phyloP scores from a whole-genome alignment of 1,140 invertebrate genomes.

The Scaptomyza graminum region DNA sequence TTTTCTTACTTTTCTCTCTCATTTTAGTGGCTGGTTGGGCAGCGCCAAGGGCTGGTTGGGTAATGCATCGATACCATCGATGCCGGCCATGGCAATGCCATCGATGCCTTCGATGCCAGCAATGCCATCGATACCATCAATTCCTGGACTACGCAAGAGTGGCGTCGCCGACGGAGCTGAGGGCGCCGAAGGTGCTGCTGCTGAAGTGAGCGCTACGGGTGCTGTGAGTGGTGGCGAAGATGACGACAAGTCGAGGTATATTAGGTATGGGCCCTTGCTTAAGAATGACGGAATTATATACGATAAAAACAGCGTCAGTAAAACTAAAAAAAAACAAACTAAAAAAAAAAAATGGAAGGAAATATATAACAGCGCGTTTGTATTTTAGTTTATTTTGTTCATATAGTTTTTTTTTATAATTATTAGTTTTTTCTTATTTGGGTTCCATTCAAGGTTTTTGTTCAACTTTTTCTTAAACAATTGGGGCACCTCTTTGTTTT shows the following conservation, averaged over 20 bases:
- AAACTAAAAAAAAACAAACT: conserved; percentile 26
- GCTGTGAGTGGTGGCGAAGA: conserved; percentile 89
- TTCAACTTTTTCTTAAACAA: conserved; percentile 19
- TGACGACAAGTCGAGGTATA: conserved; percentile 92
- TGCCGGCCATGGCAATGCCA: conserved; percentile 83
- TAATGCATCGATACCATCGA: conserved; percentile 78
- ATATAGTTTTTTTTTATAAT: conserved; percentile 37
- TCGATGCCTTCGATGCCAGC: conserved; percentile 84
- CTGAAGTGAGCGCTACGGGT: conserved; percentile 84
- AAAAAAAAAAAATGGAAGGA: too few relatives aligned
- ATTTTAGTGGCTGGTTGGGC: conserved; percentile 88
- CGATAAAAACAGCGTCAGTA: conserved; percentile 49
- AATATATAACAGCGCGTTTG: conserved; percentile 49
- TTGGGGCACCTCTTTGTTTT: conserved; percentile 11
- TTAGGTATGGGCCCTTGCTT: conserved; percentile 86
- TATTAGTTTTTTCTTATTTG: conserved; percentile 9
- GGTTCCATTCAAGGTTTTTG: conserved; percentile 15
- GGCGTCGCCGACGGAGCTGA: conserved; percentile 80
- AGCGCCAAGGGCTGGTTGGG: conserved; percentile 93
- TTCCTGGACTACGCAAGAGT: conserved; percentile 88
- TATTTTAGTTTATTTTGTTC: conserved; percentile 39
- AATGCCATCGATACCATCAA: conserved; percentile 84
- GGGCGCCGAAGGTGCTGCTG: conserved; percentile 83
- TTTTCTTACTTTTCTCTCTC: conserved; percentile 12
- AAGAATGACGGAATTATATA: conserved; percentile 84